These are phyloP conservation scores for Cepphus grylle DNA, from an alignment of 2,113 vertebrate genomes.

Conservation along the genomic window DNA sequence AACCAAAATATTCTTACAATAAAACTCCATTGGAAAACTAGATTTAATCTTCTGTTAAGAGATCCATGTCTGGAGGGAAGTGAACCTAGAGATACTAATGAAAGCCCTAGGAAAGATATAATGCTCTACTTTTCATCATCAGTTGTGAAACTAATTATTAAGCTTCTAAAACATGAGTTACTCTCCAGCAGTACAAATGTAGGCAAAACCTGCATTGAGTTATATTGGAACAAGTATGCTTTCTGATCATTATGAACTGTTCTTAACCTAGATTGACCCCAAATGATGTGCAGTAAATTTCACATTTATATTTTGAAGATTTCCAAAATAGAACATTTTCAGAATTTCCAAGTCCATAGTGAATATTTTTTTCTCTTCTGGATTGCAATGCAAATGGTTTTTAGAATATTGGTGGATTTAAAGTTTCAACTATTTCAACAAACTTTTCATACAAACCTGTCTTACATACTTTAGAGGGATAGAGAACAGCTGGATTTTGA, in stretches of 20 bases:
- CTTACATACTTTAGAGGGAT: background rate
- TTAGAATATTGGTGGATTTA: background rate
- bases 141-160: background rate
- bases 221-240: background rate
- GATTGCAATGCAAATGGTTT: background rate
- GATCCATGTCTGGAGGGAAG: background rate
- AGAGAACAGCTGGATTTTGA: background rate
- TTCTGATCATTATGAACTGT: background rate
- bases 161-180: background rate
- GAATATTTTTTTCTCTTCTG: background rate
- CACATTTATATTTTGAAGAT: background rate
- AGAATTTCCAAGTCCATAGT: background rate
- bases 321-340: background rate
- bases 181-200: background rate
- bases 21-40: background rate
- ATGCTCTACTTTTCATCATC: slow-evolving; percentile 3
- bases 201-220: background rate
- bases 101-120: slow-evolving; percentile 1
- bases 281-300: background rate
- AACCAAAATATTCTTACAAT: background rate
- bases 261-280: background rate
- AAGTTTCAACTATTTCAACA: background rate
- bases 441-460: background rate
- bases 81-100: background rate
- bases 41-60: slow-evolving; percentile 11